A percentile compares a stretch with the other conserved stretches of the same genome.
Conservation (phyloP, 2,888 invertebrate genomes). For the Eupithecia tripunctaria region DNA sequence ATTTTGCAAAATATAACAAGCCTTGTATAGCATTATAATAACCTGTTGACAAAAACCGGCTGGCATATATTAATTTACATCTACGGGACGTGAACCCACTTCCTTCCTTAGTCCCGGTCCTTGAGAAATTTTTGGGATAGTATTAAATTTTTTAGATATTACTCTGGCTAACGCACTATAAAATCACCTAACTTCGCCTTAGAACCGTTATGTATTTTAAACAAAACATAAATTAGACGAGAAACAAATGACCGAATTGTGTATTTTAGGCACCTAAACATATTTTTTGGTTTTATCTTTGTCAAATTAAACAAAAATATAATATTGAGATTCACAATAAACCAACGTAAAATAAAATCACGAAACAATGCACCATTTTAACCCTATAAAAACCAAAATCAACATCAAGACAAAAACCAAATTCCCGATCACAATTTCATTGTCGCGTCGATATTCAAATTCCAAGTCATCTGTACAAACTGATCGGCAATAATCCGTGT, state of each 20-base stretch:
- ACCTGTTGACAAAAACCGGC: not conserved
- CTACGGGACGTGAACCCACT: no score
- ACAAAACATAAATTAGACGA: no score
- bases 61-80: no score
- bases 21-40: not conserved
- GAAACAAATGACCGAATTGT: no score
- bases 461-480: conserved; percentile 76
- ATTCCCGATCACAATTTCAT: conserved; percentile 47
- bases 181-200: no score
- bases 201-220: not conserved
- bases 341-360: not conserved
- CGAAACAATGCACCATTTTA: conserved; percentile 5
- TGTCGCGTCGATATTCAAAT: conserved; percentile 47
- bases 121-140: no score
- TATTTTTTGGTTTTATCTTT: not conserved
- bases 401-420: conserved; percentile 45
- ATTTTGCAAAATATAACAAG: conserved; percentile 35
- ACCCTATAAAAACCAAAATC: conserved; percentile 39
- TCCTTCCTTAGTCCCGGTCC: no score
- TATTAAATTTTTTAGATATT: no score
- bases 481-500: conserved; percentile 72
- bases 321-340: not conserved
- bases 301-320: not conserved
- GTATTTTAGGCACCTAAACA: not conserved
- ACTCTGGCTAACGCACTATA: no score